Evolutionary conservation across 2,888 invertebrate species (phyloP), one percentile per base, ranked within the genome.

Genomic region (Phaedon cochleariae): DNA sequence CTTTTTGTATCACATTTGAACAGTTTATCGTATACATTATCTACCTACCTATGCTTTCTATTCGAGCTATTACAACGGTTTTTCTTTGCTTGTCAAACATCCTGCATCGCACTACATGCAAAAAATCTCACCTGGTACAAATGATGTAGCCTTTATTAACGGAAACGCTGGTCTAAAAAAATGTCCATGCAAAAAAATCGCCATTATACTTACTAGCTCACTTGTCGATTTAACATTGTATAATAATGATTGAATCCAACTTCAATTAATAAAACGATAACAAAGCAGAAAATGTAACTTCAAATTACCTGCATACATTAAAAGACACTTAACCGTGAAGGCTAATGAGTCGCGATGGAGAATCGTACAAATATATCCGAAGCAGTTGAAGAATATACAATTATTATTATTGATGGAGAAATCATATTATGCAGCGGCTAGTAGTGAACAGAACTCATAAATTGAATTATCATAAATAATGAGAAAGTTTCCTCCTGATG

Each of bases 281-380:
- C 62, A 62, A 62, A 63, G 59, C 54, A 61, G 60, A 64, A 67
- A 67, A 63, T 63, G 49, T 61, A 61, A 67, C 46, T 57, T 58
- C 54, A 65, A 65, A 68, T 68, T 68, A 68, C 68, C 68, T 68
- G 68, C 68, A 68, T 68, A 65, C 65, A 68, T 68, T 65, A 68
- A 65, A 63, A 64, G 53, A 58, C 59, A 65, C 64, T 68, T 65
- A 68, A 58, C 65, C 61, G 63, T 58, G 60, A 57, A 60, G 52
- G 57, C 59, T 68, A 68, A 68, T 68, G 68, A 65, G 41, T 1
- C 57, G 49, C 60, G 61, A 57, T 61, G 53, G 61, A 61, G 49
- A 53, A 12, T 17, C 26, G 20, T 57, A 63, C 60, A 61, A 64
- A 67, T 64, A 67, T 64, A 54, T 51, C 58, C 55, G 46, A 49